Evolutionary conservation across 2,888 invertebrate genomes (phyloP), one percentile per base, ranked within the genome.

Genomic region (Diploptera punctata): DNA sequence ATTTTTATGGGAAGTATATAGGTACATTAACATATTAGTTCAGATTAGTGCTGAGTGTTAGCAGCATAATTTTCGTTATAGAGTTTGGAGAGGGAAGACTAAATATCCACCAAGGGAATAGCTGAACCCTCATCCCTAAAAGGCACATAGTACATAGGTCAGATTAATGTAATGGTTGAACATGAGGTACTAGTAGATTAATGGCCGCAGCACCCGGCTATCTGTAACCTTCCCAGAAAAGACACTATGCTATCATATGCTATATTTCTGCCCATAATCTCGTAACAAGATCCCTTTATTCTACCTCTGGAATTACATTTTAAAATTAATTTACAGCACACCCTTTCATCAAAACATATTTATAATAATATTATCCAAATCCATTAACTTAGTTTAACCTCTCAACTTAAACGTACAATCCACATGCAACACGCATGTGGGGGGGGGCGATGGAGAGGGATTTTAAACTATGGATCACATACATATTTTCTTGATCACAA

Each of bases 151-250:
- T 31, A 31, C 60, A 65, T 24, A 26, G 43, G 62, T 44, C 49
- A 67, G 67, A 52, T 67, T 49, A 67, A 67, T 18, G 44, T 52
- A 67, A 52, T 52, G 67, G 49, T 31, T 21, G 49, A 29, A 24
- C 67, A 60, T 26, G 29, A 31, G 29, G n/a, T 60, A 7, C 67
- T 19, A 18, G 16, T 43, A 65, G 62, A 65, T 43, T 65, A 43
- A 65, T 65, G 62, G 62, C 5, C 19, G 43, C n/a, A n/a, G 21
- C 43, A 24, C 19, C 43, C 38, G 62, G 62, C 62, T 43, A 43
- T 24, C 62, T 65, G 54, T 3, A 54, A 24, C 54, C 54, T 54
- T 49, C 24, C 21, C n/a, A 24, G 19, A 54, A 54, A 54, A 54
- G 54, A 54, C 26, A 54, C 7, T 21, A 18, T n/a, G 2, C 19